Conservation (phyloP, 2,888 invertebrate species). For the Thereva nobilitata region DNA sequence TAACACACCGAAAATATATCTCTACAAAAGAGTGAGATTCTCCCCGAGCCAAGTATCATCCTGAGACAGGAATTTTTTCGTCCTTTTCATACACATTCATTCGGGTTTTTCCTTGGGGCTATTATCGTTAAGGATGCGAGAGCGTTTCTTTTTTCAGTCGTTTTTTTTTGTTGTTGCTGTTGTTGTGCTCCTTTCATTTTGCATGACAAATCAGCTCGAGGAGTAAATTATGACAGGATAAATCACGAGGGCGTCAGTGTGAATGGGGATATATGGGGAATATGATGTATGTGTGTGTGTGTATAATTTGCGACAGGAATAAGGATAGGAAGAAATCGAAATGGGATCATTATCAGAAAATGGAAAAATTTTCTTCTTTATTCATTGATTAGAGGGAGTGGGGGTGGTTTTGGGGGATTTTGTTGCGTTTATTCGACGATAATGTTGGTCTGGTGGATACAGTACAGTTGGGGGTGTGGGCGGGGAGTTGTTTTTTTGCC, state of each 20-base stretch:
- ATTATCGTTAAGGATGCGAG: conserved; percentile 28
- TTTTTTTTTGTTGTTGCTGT: conserved; percentile 17
- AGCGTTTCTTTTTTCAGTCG: conserved; percentile 17
- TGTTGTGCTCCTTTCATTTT: conserved; percentile 18
- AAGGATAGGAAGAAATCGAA: conserved; percentile 28
- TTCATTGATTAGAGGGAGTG: conserved; percentile 31
- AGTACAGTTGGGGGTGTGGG: neutral
- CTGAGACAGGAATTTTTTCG: conserved; percentile 8
- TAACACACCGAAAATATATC: no score
- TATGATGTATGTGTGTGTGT: neutral
- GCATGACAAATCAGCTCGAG: conserved; percentile 39
- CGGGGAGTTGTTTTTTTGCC: no score
- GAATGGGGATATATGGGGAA: conserved; percentile 26
- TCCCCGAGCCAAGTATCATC: no score
- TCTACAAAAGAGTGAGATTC: no score
- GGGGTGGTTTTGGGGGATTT: conserved; percentile 6
- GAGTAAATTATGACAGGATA: conserved; percentile 40
- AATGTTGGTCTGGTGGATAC: conserved; percentile 8
- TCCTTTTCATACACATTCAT: conserved; percentile 20
- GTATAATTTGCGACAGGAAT: neutral
- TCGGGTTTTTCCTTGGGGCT: neutral
- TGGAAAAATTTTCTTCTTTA: conserved; percentile 37
- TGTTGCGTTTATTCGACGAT: conserved; percentile 24
- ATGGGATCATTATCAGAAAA: conserved; percentile 42
- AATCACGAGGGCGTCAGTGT: conserved; percentile 31